Conservation (phyloP, 1,140 invertebrate species). For the Drosophila sulfurigaster region DNA sequence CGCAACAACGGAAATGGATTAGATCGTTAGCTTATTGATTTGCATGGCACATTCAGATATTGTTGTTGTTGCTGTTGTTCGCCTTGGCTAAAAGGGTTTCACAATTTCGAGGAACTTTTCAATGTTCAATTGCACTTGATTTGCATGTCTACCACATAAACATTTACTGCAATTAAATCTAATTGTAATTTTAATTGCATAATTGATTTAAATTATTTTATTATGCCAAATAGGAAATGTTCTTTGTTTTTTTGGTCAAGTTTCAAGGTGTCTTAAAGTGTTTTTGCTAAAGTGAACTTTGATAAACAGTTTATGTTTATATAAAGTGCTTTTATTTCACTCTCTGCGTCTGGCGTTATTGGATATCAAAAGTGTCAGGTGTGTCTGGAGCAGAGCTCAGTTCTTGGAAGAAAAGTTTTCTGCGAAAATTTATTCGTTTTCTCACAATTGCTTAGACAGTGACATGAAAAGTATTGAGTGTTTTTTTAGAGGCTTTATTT, state of each 20-base stretch:
- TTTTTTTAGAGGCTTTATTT: no score
- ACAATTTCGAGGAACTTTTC: conserved; percentile 1
- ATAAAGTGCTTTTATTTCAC: not conserved
- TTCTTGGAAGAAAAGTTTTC: not conserved
- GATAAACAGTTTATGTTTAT: not conserved
- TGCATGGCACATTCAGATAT: conserved; percentile 32
- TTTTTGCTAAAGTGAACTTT: not conserved
- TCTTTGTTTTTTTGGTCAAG: not conserved
- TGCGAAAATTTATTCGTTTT: not conserved
- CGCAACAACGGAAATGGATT: conserved; percentile 49
- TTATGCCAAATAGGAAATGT: not conserved
- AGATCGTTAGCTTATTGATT: conserved; percentile 57
- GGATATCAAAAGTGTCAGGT: not conserved
- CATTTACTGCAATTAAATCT: not conserved
- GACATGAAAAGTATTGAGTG: no score
- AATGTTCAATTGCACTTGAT: not conserved
- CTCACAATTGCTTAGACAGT: not conserved
- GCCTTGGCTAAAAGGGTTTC: not conserved
- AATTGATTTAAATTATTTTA: conserved; percentile 4
- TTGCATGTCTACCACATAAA: conserved; percentile 12
- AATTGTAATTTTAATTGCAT: not conserved
- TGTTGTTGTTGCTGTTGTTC: conserved; percentile 8
- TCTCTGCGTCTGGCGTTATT: not conserved
- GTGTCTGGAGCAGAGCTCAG: not conserved
- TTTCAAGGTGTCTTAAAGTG: not conserved